Evolutionary conservation across 2,888 invertebrate genomes (phyloP).

Genomic region (Trisateles emortualis): DNA sequence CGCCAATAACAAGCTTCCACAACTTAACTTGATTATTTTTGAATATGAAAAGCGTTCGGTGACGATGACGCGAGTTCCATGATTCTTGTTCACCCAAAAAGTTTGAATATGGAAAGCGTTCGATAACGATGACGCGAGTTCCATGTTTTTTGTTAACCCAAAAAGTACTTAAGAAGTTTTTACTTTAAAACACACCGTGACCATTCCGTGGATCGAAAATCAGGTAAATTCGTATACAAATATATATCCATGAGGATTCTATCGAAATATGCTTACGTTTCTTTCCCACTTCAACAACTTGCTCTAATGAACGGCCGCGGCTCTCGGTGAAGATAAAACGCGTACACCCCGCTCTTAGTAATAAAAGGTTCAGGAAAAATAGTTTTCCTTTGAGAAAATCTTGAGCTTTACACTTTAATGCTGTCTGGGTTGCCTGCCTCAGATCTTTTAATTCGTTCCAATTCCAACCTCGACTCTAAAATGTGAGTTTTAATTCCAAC

Average conservation of each 20-base stretch:
- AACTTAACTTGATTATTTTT: too few species aligned
- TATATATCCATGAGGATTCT: not conserved
- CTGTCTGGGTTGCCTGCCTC: constrained; percentile 18
- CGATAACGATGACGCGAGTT: too few species aligned
- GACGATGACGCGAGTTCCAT: too few species aligned
- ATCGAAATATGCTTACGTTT: not conserved
- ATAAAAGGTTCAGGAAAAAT: constrained; percentile 7
- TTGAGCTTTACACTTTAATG: constrained; percentile 22
- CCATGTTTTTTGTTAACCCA: too few species aligned
- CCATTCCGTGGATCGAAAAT: too few species aligned
- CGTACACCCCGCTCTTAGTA: not conserved
- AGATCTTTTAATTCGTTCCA: constrained; percentile 47
- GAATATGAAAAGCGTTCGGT: too few species aligned
- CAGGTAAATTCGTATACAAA: too few species aligned
- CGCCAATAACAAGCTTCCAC: too few species aligned
- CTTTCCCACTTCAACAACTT: not conserved
- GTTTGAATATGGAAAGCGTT: too few species aligned
- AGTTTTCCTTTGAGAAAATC: constrained; percentile 12
- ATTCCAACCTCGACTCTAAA: constrained; percentile 29
- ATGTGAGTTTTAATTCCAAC: constrained; percentile 45
- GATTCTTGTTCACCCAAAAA: too few species aligned
- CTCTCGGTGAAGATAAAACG: not conserved
- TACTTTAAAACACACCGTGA: too few species aligned
- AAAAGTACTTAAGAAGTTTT: too few species aligned
- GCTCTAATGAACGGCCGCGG: constrained; percentile 1